phyloP scores from a whole-genome alignment of 2,113 vertebrate genomes.

The Theristicus caerulescens region DNA sequence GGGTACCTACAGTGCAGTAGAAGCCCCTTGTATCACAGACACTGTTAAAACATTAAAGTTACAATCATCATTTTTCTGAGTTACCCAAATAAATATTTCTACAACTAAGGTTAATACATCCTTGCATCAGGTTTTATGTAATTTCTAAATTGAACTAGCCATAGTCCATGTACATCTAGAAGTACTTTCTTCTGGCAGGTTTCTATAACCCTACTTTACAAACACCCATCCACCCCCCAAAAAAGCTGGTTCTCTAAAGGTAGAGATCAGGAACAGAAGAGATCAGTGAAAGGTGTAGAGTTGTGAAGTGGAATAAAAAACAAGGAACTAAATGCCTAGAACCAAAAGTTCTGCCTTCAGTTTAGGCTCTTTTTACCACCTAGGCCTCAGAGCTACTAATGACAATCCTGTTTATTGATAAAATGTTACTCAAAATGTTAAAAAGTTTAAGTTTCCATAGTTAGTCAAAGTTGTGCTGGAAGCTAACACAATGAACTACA shows the following conservation, averaged over 20 bases:
- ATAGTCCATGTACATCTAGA: background rate
- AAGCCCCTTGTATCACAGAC: background rate
- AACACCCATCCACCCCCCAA: accelerated
- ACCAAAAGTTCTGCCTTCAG: background rate
- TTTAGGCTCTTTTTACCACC: background rate
- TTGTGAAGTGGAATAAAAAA: background rate
- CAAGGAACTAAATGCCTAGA: background rate
- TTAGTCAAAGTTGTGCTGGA: background rate
- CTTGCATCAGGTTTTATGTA: background rate
- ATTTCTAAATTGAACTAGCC: background rate
- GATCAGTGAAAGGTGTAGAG: background rate
- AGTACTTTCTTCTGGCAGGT: background rate
- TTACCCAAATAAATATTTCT: constrained; percentile 6
- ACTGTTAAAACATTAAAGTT: background rate
- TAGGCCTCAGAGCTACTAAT: background rate
- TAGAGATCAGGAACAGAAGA: background rate
- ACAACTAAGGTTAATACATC: background rate
- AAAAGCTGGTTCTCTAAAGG: background rate
- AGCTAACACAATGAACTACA: background rate
- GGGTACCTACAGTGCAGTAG: background rate
- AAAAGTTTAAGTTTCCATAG: background rate
- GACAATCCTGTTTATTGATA: background rate
- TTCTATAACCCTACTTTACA: background rate
- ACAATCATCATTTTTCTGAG: background rate
- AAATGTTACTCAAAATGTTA: background rate